phyloP scores from a whole-genome alignment of 2,113 vertebrate genomes.

The Odocoileus hemionus region DNA sequence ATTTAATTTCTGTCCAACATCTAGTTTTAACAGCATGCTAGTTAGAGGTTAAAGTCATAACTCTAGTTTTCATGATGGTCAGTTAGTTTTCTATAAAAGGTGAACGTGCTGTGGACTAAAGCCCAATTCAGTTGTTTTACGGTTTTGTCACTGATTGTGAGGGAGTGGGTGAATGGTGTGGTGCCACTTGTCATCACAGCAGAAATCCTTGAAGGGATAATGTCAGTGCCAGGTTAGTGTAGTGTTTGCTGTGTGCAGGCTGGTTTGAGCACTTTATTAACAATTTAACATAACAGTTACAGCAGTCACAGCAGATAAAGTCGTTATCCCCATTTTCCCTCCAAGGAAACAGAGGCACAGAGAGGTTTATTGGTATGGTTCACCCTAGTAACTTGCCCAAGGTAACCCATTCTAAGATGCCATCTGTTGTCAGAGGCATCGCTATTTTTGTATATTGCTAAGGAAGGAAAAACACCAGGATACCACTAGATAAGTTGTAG shows the following conservation, averaged over 20 bases:
- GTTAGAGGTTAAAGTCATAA: neutral
- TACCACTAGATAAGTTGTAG: neutral
- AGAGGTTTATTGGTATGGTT: neutral
- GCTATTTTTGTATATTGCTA: neutral
- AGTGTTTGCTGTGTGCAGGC: neutral
- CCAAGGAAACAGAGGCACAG: neutral
- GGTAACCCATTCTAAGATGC: neutral
- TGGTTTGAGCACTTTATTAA: neutral
- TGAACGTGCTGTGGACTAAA: neutral
- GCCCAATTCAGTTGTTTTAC: neutral
- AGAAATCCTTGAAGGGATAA: neutral
- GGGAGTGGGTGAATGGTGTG: no score
- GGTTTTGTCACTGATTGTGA: neutral
- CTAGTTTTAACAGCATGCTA: neutral
- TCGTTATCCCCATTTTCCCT: neutral
- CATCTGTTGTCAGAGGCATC: neutral
- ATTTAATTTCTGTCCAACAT: neutral
- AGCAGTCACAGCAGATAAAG: neutral
- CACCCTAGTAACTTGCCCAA: neutral
- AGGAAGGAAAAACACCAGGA: neutral
- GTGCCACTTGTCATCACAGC: neutral
- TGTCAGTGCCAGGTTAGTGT: neutral
- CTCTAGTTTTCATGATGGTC: neutral
- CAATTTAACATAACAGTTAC: neutral
- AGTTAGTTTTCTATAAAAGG: neutral